These are phyloP conservation scores for Herpailurus yagouaroundi DNA, from an alignment of 2,113 vertebrate genomes.

Conservation along the genomic window DNA sequence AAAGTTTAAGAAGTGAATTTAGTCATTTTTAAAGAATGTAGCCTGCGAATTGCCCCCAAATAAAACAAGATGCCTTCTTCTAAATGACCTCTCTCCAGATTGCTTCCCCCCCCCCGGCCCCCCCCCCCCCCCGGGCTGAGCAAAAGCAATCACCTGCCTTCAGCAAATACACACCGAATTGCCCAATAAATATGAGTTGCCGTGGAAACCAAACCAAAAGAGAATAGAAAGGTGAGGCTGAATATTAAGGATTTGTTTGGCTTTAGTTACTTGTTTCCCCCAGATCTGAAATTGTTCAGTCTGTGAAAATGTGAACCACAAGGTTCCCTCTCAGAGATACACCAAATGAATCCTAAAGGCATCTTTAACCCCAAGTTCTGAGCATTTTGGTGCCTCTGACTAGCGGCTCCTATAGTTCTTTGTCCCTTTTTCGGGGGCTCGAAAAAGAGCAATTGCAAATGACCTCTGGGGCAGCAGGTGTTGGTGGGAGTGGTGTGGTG, in stretches of 20 bases:
- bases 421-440: neutral
- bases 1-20: neutral
- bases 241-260: slow-evolving; percentile 51
- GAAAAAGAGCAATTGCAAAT: neutral
- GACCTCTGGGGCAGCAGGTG: neutral
- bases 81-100: neutral
- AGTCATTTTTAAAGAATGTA: neutral
- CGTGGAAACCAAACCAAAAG: slow-evolving; percentile 59
- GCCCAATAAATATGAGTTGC: slow-evolving; percentile 31
- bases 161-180: neutral
- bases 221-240: neutral
- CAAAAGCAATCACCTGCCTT: neutral
- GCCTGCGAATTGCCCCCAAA: neutral
- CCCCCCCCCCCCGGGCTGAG: neutral
- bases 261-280: neutral
- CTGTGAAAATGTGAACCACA: neutral
- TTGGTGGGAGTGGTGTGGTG: neutral
- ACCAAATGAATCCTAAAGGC: neutral
- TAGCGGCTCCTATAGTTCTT: neutral
- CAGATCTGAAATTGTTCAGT: neutral
- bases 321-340: neutral
- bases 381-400: neutral
- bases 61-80: neutral
- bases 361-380: neutral
- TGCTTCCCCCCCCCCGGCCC: rapidly evolving